Evolutionary conservation across 2,797 vertebrate genomes (phyloP), one percentile per base, ranked within the genome.

Genomic region (Sparidentex hasta): DNA sequence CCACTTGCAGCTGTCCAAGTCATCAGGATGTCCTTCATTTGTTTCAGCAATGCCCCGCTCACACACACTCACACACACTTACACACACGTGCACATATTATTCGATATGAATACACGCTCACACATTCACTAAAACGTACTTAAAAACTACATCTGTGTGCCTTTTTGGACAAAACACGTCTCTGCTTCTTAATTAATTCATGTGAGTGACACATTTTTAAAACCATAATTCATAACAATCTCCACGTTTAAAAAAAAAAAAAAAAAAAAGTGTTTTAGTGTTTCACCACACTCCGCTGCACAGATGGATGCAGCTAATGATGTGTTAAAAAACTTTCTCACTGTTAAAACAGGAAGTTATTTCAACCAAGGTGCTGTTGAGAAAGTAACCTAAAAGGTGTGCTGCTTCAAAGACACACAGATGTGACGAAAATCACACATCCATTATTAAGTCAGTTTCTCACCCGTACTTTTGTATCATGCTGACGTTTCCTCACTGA

Each of bases 351-450:
- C 20, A 62, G 77, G 74, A 80, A 74, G 77, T 57, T 61, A 46
- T 33, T 72, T 59, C 7, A 82, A 76, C 59, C 48, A 41, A 18
- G 59, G 62, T 71, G 48, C 33, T 74, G 77, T 74, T 71, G 55
- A 78, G 3, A 76, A 81, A 87, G 76, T 78, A 84, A 92, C 84
- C 77, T 89, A 78, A 76, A 33, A 78, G 58, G 69, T 88, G 85
- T 84, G 82, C 82, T 81, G 87, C 76, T 88, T 86, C 71, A 87
- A 88, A 93, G 89, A 92, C 88, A 93, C 92, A 91, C 90, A 91
- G 87, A 90, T 88, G 85, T 88, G 85, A 88, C 58, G 71, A 76
- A 82, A 86, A 73, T 52, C 72, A 76, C 74, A 82, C 71, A 73
- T 64, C 59, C 20, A 46, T 82, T 65, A 68, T 4, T 27, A 76